phyloP scores from a whole-genome alignment of 2,797 vertebrate species.

The Catostomus latipinnis region DNA sequence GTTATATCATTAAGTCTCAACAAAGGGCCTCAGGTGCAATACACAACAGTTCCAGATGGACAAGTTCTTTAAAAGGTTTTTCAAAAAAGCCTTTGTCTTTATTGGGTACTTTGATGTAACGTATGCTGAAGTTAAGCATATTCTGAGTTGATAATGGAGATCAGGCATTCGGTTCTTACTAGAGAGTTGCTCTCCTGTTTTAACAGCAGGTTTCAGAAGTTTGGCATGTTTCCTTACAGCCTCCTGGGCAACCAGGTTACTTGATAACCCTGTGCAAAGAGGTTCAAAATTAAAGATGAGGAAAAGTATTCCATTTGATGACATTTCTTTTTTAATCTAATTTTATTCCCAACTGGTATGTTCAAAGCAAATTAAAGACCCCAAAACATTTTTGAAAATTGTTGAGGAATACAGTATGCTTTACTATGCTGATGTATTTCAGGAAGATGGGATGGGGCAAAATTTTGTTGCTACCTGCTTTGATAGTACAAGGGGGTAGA shows the following conservation, averaged over 20 bases:
- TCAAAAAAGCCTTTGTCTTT: slow-evolving; percentile 4
- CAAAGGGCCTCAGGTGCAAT: slow-evolving; percentile 14
- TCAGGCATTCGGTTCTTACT: slow-evolving; percentile 66
- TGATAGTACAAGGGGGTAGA: too few species aligned
- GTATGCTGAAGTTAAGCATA: not conserved
- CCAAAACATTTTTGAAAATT: too few species aligned
- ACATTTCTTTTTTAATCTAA: not conserved
- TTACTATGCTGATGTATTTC: too few species aligned
- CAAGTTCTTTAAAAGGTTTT: slow-evolving; percentile 15
- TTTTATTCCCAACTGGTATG: not conserved
- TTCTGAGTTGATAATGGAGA: slow-evolving; percentile 3
- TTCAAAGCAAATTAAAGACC: not conserved
- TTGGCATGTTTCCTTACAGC: slow-evolving; percentile 68
- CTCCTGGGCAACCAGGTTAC: slow-evolving; percentile 75
- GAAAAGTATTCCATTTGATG: not conserved
- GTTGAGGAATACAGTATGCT: too few species aligned
- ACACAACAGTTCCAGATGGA: slow-evolving; percentile 30
- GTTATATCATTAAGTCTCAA: slow-evolving; percentile 26
- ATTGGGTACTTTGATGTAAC: not conserved
- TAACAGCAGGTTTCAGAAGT: slow-evolving; percentile 71
- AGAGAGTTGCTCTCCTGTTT: slow-evolving; percentile 66
- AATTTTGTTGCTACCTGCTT: too few species aligned
- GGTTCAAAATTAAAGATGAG: not conserved
- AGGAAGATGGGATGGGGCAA: too few species aligned
- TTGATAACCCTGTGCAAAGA: slow-evolving; percentile 26